Evolutionary conservation across 2,888 invertebrate genomes (phyloP), one percentile per base, ranked within the genome.

Genomic region (Diplolepis rosae): DNA sequence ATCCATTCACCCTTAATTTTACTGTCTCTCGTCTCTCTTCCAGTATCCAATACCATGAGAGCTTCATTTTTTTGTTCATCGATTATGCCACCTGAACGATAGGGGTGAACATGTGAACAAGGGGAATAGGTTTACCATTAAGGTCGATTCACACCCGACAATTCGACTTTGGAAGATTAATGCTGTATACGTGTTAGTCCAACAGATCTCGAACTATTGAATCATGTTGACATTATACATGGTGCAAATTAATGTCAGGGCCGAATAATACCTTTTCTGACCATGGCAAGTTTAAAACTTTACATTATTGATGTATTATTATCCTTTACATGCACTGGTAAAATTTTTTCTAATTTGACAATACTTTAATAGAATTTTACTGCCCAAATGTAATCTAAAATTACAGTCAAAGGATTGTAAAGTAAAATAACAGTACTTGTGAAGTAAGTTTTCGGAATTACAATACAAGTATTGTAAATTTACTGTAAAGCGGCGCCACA

Each of bases 41-140:
- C 72, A 61, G 54, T 30, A 54, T 32, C 50, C 18, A 61, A 65
- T 51, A 27, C 15, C 51, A 48, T 28, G 22, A 48, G 18, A 6
- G 9, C 61, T 39, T 61, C 61, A 39, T 80, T 85, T 81, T 83
- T 79, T 74, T 79, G 79, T 80, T 82, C 75, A 81, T 77, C 80
- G 79, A 82, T 83, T 83, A 79, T 83, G 81, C 83, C 83, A 80
- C 83, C 75, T 83, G 79, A 82, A 71, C 78, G 83, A 80, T 68
- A 84, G 83, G 84, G 82, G 82, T 81, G 80, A 76, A 67, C 69
- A 65, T 82, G 82, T 81, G 80, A 76, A 67, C 69, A 65, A 73
- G 73, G 77, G 2, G 28, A 66, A 66, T 39, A 65, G 24, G n/a
- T 39, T 39, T 39, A n/a, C 39, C 9, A 61, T 54, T 32, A 24